phyloP scores from a whole-genome alignment of 2,888 invertebrate species.

The Aphidius colemani region DNA sequence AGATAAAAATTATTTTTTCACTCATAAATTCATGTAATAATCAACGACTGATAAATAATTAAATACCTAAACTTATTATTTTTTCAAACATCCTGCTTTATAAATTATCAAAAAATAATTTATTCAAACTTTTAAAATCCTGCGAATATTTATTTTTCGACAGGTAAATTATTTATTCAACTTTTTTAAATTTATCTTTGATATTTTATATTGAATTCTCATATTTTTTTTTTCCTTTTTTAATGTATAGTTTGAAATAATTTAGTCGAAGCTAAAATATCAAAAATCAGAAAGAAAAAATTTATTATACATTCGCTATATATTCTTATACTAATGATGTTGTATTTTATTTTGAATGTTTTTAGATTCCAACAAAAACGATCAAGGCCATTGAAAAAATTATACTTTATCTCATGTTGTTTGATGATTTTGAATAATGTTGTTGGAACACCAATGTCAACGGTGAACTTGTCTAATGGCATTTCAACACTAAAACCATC shows the following conservation, averaged over 20 bases:
- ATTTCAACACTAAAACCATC: slow-evolving; percentile 50
- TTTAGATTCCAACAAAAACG: slow-evolving; percentile 7
- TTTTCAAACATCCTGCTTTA: too few relatives aligned
- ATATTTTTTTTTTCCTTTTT: background rate
- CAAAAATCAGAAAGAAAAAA: too few relatives aligned
- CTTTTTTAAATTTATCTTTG: too few relatives aligned
- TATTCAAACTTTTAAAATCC: too few relatives aligned
- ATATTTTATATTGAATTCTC: background rate
- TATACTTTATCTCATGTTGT: slow-evolving; percentile 8
- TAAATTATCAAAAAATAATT: too few relatives aligned
- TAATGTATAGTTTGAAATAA: background rate
- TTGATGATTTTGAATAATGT: slow-evolving; percentile 14
- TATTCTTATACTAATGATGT: background rate
- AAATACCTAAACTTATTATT: too few relatives aligned
- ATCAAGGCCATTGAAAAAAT: slow-evolving; percentile 1
- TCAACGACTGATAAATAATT: too few relatives aligned
- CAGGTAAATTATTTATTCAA: too few relatives aligned
- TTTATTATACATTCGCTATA: too few relatives aligned
- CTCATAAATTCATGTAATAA: too few relatives aligned
- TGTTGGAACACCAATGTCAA: slow-evolving; percentile 20
- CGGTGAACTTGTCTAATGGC: slow-evolving; percentile 26
- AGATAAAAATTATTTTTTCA: too few relatives aligned
- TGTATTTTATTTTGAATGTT: background rate
- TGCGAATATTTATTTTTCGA: too few relatives aligned
- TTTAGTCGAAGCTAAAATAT: background rate